Base-by-base conservation (phyloP, 2,113 vertebrate genomes). In the Lycocorax pyrrhopterus region DNA sequence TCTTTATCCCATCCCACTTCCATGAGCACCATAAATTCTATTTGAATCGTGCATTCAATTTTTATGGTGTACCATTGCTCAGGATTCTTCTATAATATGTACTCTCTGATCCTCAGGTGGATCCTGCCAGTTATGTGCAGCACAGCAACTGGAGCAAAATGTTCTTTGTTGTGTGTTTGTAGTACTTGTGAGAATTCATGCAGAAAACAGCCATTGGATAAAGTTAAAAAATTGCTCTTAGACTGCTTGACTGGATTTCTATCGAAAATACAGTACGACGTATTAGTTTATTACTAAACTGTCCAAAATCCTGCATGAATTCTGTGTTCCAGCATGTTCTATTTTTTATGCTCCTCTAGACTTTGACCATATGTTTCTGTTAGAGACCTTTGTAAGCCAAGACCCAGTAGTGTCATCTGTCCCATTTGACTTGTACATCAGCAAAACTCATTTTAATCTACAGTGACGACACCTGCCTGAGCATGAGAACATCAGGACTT, bases 251-350 rank as follows among this genome's bases (percentile, higher is more conserved):
- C 22, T 44, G 22, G 17, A 52, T 82, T 49, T 52, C 62, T 82
- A 0, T 32, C 0, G 0, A 82, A 77, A 63, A 62, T 35, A 33
- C 5, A 16, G 13, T 87, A 29, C 13, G 66, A 12, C 10, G 4
- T 72, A 44, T 5, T 64, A 18, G 4, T 69, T 66, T 79, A 11
- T 22, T 58, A 15, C 0, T 0, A 80, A 89, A 49, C 7, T 69
- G 27, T 64, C 53, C 2, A 15, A 93, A 83, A 73, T 76, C 12
- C 25, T 56, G 8, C 8, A 9, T 47, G 12, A 79, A 58, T 72
- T 79, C 39, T 41, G 5, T 72, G 72, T 76, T 73, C 9, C 1
- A 17, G 18, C 16, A 13, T 59, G 6, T 64, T 18, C 4, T n/a
- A 16, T 18, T 44, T 29, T 29, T 35, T 30, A 22, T 23, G 12